Base-by-base conservation (phyloP, 2,888 invertebrate species). In the Ypsolopha scabrella region DNA sequence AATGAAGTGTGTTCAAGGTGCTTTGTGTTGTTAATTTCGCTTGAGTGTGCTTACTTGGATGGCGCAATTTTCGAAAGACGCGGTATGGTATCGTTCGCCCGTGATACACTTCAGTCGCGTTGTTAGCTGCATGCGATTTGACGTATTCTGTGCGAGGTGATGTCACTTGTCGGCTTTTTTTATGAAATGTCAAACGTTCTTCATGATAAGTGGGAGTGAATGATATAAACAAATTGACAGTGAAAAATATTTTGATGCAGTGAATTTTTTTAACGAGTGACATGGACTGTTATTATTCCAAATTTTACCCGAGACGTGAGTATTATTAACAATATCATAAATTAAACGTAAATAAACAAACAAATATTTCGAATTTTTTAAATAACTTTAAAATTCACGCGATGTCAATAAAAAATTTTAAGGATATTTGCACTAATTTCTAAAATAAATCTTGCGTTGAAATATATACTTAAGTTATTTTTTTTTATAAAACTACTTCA, bases 31-130 rank as follows among this genome's bases (percentile, higher is more conserved):
- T 82, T 85, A 69, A 81, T 75, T 82, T 85, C 81, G 83, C 82
- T 74, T 75, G 80, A 82, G 80, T 85, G 80, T 83, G 81, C 78
- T 80, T 83, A 80, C 77, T 80, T 78, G 72, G 82, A 86, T 87
- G 87, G 86, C 86, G 87, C 87, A 87, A 88, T 88, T 88, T 87
- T 87, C 88, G 87, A 86, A 86, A 86, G 87, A 86, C 87, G 87
- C 86, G 87, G 86, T 86, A 76, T 81, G 82, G 85, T 80, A 80
- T 82, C 77, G 86, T 79, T 80, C 85, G 87, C 79, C 78, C 80
- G 83, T 78, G 78, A 80, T 87, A 85, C 78, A 87, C 83, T 87
- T 87, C 88, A 88, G 87, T 87, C 87, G 87, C 85, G 87, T 86
- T 83, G 68, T 80, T 83, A 82, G 82, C 80, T 82, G 81, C 80